A percentile compares a stretch with the other conserved stretches of the same genome.
Conservation (phyloP, 2,797 vertebrate genomes). For the Taeniopygia guttata region DNA sequence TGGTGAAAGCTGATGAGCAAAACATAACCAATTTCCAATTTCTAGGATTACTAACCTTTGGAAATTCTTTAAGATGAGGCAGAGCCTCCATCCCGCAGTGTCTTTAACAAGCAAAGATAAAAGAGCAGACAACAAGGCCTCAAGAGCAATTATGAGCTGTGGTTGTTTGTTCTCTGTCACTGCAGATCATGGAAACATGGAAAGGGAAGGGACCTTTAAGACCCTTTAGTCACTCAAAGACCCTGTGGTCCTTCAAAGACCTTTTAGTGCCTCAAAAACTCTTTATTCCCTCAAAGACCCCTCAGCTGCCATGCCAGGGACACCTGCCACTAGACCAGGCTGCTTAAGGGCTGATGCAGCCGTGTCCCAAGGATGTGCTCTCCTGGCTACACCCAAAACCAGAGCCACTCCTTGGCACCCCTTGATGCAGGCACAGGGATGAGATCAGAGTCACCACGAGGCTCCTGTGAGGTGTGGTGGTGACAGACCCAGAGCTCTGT, state of each 20-base stretch:
- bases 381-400: not conserved
- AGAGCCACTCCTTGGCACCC: not conserved
- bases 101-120: not conserved
- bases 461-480: accelerated
- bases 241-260: not conserved
- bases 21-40: not conserved
- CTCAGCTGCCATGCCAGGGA: not conserved
- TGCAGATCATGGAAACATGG: not conserved
- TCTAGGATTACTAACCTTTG: not conserved
- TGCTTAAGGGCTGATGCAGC: not conserved
- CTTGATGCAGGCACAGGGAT: accelerated
- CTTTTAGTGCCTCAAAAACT: not conserved
- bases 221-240: not conserved
- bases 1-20: not conserved
- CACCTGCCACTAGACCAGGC: accelerated
- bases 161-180: not conserved
- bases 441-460: accelerated
- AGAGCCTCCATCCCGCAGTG: not conserved
- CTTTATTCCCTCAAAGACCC: not conserved
- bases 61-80: not conserved
- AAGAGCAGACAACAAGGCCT: not conserved
- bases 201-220: not conserved
- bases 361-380: accelerated
- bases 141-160: accelerated
- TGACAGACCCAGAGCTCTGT: not conserved